Percentiles rank a stretch among this genome's conserved stretches.
Evolutionary conservation across 2,797 vertebrate genomes (phyloP).

Genomic region (Sebastes paucispinis): DNA sequence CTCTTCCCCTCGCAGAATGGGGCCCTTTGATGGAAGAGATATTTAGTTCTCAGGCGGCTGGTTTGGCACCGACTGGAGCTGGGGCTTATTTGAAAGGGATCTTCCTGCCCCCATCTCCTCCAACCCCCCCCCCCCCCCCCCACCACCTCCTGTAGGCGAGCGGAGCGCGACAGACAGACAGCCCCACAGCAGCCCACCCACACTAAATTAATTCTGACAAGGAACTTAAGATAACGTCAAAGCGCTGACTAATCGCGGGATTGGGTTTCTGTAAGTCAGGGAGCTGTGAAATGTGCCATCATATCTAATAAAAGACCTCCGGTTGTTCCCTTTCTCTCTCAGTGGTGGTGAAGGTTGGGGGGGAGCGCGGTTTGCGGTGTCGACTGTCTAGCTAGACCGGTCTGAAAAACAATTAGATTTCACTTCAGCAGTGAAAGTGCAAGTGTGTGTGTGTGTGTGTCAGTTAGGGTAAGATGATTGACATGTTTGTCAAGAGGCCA

Average conservation of each 20-base stretch:
- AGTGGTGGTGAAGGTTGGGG: constrained; percentile 50
- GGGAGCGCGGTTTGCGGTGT: constrained; percentile 34
- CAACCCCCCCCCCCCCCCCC: constrained; percentile 54
- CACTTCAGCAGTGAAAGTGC: constrained; percentile 47
- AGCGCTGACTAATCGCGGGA: constrained; percentile 86
- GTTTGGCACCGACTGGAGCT: constrained; percentile 80
- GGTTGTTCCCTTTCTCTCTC: constrained; percentile 72
- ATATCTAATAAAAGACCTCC: constrained; percentile 86
- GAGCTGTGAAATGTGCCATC: constrained; percentile 84
- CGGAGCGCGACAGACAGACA: constrained; percentile 75
- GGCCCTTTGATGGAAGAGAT: constrained; percentile 82
- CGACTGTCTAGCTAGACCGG: constrained; percentile 53
- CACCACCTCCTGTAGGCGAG: constrained; percentile 66
- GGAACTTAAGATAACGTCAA: constrained; percentile 85
- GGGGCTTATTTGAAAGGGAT: constrained; percentile 83
- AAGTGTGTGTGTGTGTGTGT: constrained; percentile 19
- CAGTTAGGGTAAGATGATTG: constrained; percentile 60
- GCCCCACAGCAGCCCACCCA: constrained; percentile 79
- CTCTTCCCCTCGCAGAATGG: constrained; percentile 75
- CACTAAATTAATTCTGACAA: constrained; percentile 86
- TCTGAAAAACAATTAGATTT: constrained; percentile 77
- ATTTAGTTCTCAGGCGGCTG: constrained; percentile 83
- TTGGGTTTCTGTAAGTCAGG: constrained; percentile 84
- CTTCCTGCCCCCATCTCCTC: constrained; percentile 69
- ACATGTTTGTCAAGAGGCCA: constrained; percentile 74